Evolutionary conservation across 2,113 vertebrate species (phyloP).

Genomic region (Tor tambroides): DNA sequence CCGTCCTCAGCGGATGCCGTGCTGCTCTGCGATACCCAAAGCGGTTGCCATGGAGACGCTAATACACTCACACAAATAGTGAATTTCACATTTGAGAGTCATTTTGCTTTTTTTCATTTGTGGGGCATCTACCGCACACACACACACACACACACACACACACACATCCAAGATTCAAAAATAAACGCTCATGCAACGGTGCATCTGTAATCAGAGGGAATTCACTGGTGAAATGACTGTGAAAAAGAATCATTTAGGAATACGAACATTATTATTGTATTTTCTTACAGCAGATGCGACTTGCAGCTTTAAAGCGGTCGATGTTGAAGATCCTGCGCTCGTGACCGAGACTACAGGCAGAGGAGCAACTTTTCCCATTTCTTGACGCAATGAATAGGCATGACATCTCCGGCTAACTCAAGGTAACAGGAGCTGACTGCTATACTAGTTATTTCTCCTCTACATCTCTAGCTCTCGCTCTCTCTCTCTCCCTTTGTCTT

Average conservation of each 20-base stretch:
- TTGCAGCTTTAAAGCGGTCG: background rate
- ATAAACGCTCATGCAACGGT: slow-evolving; percentile 28
- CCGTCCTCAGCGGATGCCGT: slow-evolving; percentile 75
- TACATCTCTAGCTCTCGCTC: slow-evolving; percentile 66
- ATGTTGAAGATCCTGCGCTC: background rate
- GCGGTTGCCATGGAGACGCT: slow-evolving; percentile 82
- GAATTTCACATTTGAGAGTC: slow-evolving; percentile 68
- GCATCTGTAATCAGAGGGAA: slow-evolving; percentile 44
- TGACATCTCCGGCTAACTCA: slow-evolving; percentile 67
- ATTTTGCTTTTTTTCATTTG: slow-evolving; percentile 40
- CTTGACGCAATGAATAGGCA: slow-evolving; percentile 59
- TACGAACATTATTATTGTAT: background rate
- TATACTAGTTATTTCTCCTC: slow-evolving; percentile 58
- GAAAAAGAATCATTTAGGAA: slow-evolving; percentile 1
- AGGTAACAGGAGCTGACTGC: slow-evolving; percentile 66
- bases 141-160: background rate
- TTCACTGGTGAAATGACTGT: slow-evolving; percentile 32
- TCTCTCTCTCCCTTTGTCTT: slow-evolving; percentile 63
- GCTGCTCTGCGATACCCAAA: slow-evolving; percentile 77
- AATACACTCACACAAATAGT: slow-evolving; percentile 74
- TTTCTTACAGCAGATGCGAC: background rate
- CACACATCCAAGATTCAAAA: slow-evolving; percentile 10
- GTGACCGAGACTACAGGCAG: background rate
- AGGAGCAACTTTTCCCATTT: slow-evolving; percentile 53
- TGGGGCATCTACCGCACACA: slow-evolving; percentile 30